Evolutionary conservation across 2,888 invertebrate species (phyloP), one percentile per base, ranked within the genome.

Genomic region (Eristalis intricaria): DNA sequence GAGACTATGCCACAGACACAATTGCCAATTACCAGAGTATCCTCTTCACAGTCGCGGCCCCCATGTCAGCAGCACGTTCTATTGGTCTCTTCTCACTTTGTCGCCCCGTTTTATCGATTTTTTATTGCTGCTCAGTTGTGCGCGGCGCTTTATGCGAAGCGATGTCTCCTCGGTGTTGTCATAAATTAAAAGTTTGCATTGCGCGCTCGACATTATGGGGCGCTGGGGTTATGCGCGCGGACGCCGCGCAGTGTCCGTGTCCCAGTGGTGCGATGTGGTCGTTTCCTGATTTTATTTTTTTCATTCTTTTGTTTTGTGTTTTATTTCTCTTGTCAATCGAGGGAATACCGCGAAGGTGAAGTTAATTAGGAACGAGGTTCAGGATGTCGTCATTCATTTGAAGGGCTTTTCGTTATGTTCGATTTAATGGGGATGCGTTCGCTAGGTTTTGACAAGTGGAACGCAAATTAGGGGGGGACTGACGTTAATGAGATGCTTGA

Each of bases 21-120:
- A 83, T 83, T 83, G 78, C 78, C 64, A 82, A 83, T 79, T 86
- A 75, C 65, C 65, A 19, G 29, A 50, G 35, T 66, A 38, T 61
- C 38, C 22, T n/a, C 26, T 50, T 29, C 71, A 19, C 60, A 13
- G 32, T 1, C 32, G 32, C 32, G 32, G 32, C 32, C 32, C 32
- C 32, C 8, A 32, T 32, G 32, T 10, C 32, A 10, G 32, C 32
- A 32, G 32, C 32, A 32, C 32, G 32, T 65, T 11, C 50, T 22
- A 22, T 2, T 38, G 26, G 50, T 66, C 75, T 43, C 13, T 23
- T 65, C 56, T 56, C 65, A 50, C 50, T 50, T 50, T 8, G 38
- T 38, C 19, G 50, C 2, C n/a, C 19, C 50, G 50, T 50, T 68
- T 78, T 77, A 86, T 86, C 73, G 85, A 86, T 86, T 86, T 85